A percentile compares a stretch with the other conserved stretches of the same genome.
These are phyloP conservation scores for Steatocranus sp. DNA, from an alignment of 2,797 vertebrate genomes.

Conservation along the genomic window DNA sequence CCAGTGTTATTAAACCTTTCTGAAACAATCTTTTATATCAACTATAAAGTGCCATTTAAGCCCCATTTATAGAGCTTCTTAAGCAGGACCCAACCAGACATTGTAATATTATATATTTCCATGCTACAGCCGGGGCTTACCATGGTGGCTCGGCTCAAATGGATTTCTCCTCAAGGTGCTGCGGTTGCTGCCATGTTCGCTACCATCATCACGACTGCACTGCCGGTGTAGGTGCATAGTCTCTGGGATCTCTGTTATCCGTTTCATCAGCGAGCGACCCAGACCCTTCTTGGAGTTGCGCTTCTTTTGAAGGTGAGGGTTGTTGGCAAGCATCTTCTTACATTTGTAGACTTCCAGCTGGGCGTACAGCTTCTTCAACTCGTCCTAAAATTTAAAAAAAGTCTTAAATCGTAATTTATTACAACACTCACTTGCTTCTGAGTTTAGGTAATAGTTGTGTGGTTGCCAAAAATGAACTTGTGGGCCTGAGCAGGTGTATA, in stretches of 20 bases:
- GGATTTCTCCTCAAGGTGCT: constrained; percentile 80
- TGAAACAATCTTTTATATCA: neutral
- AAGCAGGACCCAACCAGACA: rapidly evolving
- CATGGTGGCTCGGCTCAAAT: constrained; percentile 77
- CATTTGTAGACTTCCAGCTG: constrained; percentile 96
- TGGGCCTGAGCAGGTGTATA: neutral
- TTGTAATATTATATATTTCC: neutral
- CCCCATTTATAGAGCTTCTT: neutral
- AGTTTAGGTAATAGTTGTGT: neutral
- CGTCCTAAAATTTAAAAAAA: constrained; percentile 74
- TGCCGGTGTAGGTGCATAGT: constrained; percentile 92
- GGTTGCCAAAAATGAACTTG: neutral
- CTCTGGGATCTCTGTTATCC: constrained; percentile 97
- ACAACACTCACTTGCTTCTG: neutral
- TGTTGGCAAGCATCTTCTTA: constrained; percentile 99
- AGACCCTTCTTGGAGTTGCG: constrained; percentile 97
- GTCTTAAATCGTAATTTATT: neutral
- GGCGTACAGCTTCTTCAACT: constrained; percentile 94
- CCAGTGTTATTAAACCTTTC: neutral
- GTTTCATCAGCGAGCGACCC: constrained; percentile 92
- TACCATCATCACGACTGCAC: constrained; percentile 87
- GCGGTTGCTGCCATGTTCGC: constrained; percentile 83
- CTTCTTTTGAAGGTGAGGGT: constrained; percentile 98
- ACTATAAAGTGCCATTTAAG: neutral
- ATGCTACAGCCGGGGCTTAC: constrained; percentile 34